phyloP scores from a whole-genome alignment of 2,113 vertebrate species.

The Phasianus colchicus region DNA sequence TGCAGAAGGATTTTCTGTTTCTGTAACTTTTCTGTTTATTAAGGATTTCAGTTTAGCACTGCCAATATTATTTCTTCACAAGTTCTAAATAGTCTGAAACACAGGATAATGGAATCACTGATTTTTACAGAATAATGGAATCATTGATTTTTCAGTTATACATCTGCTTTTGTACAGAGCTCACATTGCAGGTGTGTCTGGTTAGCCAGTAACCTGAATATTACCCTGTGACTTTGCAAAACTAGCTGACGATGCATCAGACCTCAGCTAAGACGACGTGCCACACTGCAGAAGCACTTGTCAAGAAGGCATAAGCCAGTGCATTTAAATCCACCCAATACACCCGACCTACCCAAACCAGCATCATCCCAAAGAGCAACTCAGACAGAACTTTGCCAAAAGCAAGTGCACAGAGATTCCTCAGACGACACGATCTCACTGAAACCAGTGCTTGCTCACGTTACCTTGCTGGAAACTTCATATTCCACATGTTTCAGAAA shows the following conservation, averaged over 20 bases:
- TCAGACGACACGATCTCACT: not conserved
- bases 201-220: not conserved
- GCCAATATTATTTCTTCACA: not conserved
- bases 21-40: not conserved
- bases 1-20: not conserved
- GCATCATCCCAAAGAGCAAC: not conserved
- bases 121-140: accelerated
- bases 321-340: not conserved
- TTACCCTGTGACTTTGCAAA: not conserved
- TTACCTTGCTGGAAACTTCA: constrained; percentile 93
- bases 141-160: accelerated
- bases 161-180: not conserved
- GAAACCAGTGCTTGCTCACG: not conserved
- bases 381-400: not conserved
- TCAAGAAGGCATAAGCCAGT: not conserved
- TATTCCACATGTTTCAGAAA: constrained; percentile 99
- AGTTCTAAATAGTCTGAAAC: not conserved
- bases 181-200: not conserved
- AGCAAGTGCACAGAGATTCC: not conserved
- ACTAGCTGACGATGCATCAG: not conserved
- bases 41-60: not conserved
- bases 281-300: not conserved
- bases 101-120: not conserved
- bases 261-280: not conserved
- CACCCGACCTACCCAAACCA: not conserved